These are phyloP conservation scores for Keiferia lycopersicella DNA, from an alignment of 2,888 invertebrate genomes.

Conservation along the genomic window DNA sequence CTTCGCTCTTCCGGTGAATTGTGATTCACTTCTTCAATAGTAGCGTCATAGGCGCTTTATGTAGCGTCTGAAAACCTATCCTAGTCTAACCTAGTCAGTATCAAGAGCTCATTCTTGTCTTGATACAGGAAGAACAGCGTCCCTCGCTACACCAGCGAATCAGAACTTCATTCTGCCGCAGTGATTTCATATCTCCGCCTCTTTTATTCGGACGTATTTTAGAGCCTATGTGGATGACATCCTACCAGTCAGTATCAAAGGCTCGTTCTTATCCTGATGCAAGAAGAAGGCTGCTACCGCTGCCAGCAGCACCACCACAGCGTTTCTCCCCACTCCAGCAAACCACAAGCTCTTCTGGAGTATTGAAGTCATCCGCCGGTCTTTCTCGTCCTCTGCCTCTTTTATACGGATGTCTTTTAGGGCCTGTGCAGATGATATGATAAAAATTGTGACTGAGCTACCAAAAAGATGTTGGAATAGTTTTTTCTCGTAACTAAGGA, in stretches of 20 bases:
- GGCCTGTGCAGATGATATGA: conserved; percentile 67
- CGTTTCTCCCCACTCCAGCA: conserved; percentile 85
- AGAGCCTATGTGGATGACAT: background rate
- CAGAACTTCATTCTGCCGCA: conserved; percentile 78
- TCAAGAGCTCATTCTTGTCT: conserved; percentile 79
- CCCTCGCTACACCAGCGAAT: conserved; percentile 85
- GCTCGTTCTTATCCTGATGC: conserved; percentile 65
- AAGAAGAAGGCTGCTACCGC: conserved; percentile 81
- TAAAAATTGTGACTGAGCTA: background rate
- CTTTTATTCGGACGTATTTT: conserved; percentile 31
- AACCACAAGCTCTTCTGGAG: conserved; percentile 82
- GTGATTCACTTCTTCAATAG: too few relatives aligned
- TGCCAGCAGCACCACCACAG: conserved; percentile 84
- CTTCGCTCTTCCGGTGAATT: too few relatives aligned
- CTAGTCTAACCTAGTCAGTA: too few relatives aligned
- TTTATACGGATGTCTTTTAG: conserved; percentile 79
- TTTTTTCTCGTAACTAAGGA: too few relatives aligned
- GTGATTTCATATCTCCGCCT: conserved; percentile 42
- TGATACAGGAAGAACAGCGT: conserved; percentile 64
- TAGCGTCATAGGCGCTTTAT: too few relatives aligned
- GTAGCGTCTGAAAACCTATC: too few relatives aligned
- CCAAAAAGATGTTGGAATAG: too few relatives aligned
- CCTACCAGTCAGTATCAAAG: conserved; percentile 83
- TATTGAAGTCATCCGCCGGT: conserved; percentile 48
- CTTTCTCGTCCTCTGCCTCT: conserved; percentile 55